A percentile compares a stretch with the other conserved stretches of the same genome.
Conservation (phyloP, 2,113 vertebrate species). For the Lipotes vexillifer region DNA sequence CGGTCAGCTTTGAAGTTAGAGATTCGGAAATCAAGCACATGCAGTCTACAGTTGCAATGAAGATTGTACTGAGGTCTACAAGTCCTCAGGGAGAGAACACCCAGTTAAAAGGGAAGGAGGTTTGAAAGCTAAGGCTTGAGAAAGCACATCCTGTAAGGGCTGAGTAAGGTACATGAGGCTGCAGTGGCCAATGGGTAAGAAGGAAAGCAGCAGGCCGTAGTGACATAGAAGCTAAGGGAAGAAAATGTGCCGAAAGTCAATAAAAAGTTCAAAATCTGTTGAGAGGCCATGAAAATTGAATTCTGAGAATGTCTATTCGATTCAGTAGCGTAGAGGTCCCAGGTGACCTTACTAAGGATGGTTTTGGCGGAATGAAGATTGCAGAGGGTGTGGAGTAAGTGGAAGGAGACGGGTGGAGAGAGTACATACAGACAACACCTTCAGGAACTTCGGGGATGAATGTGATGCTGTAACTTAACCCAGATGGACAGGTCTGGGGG, state of each 20-base stretch:
- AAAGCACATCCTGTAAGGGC: neutral
- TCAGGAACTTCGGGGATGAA: neutral
- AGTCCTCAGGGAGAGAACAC: neutral
- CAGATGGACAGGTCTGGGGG: fast-evolving
- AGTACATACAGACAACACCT: neutral
- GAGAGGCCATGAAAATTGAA: neutral
- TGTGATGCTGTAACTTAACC: neutral
- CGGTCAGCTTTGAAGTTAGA: neutral
- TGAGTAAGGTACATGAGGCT: neutral
- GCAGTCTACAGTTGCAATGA: neutral
- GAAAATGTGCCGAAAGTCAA: neutral
- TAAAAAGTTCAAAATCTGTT: neutral
- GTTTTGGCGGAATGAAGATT: neutral
- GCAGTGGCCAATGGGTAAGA: neutral
- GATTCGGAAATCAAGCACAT: neutral
- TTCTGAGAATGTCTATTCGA: neutral
- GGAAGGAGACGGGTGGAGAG: neutral
- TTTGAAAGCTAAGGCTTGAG: neutral
- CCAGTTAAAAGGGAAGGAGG: neutral
- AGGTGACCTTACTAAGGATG: neutral
- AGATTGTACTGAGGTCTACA: neutral
- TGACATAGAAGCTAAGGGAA: neutral
- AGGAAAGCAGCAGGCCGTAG: neutral
- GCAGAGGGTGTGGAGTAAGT: neutral
- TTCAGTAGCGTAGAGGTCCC: neutral